Percentiles rank a stretch among this genome's conserved stretches.
phyloP scores from a whole-genome alignment of 1,140 invertebrate species.

The Bombus affinis region DNA sequence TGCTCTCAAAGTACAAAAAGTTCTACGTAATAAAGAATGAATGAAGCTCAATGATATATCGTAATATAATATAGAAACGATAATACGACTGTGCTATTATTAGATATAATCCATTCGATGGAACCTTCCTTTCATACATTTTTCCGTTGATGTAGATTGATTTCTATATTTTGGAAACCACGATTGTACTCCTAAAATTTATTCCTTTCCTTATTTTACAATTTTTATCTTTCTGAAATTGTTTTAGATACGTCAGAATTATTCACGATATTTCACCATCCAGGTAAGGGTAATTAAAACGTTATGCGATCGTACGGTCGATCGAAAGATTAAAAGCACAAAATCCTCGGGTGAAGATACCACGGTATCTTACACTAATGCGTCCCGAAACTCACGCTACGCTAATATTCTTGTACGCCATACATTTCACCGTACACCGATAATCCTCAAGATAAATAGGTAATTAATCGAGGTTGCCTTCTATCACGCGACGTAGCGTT shows the following conservation, averaged over 20 bases:
- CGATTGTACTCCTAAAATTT: no score
- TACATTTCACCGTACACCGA: constrained; percentile 50
- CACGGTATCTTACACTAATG: constrained; percentile 8
- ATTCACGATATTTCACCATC: neutral
- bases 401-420: constrained; percentile 44
- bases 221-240: neutral
- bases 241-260: neutral
- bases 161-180: neutral
- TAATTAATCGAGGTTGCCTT: constrained; percentile 55
- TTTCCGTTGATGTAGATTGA: neutral
- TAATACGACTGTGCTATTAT: neutral
- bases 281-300: neutral
- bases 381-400: constrained; percentile 27
- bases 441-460: constrained; percentile 53
- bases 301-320: neutral
- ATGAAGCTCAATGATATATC: neutral
- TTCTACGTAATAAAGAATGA: neutral
- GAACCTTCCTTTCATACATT: neutral
- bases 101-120: neutral
- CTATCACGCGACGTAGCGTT: constrained; percentile 47
- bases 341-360: constrained; percentile 30
- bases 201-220: neutral
- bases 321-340: neutral
- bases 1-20: neutral
- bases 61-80: no score